Conservation (phyloP, 2,888 invertebrate genomes). For the Calliopum simillimum region DNA sequence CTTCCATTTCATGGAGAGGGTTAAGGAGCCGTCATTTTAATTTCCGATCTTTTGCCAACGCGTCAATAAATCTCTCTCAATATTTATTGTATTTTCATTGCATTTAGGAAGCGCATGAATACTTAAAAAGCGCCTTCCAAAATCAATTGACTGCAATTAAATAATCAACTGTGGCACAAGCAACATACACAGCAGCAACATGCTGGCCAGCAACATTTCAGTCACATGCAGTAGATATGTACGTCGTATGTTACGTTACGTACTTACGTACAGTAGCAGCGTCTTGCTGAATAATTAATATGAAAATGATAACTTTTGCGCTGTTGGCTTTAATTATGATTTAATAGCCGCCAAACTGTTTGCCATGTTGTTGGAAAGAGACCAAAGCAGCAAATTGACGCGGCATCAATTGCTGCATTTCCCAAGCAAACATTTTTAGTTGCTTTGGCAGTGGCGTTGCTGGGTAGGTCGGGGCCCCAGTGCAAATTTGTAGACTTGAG, state of each 20-base stretch:
- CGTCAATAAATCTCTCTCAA: conserved; percentile 24
- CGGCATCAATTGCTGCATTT: neutral
- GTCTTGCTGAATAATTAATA: conserved; percentile 49
- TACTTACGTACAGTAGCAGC: conserved; percentile 20
- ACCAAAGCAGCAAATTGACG: neutral
- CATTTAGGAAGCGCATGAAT: conserved; percentile 8
- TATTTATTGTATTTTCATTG: conserved; percentile 12
- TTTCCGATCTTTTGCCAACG: no score
- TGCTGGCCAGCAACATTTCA: neutral
- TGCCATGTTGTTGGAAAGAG: neutral
- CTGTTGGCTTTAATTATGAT: conserved; percentile 50
- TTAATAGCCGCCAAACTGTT: conserved; percentile 40
- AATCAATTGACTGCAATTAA: conserved; percentile 46
- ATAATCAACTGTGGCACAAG: conserved; percentile 39
- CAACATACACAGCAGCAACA: conserved; percentile 15
- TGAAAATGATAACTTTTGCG: conserved; percentile 51
- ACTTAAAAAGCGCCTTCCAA: conserved; percentile 2
- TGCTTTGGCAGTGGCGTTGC: conserved; percentile 19
- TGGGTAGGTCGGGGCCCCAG: neutral
- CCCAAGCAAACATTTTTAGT: conserved; percentile 9
- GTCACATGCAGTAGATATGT: neutral
- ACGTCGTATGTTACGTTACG: conserved; percentile 11
- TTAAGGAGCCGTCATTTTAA: no score
- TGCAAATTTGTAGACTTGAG: no score
- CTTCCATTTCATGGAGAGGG: no score